phyloP scores from a whole-genome alignment of 2,888 invertebrate species.

The Quadriops clusia region DNA sequence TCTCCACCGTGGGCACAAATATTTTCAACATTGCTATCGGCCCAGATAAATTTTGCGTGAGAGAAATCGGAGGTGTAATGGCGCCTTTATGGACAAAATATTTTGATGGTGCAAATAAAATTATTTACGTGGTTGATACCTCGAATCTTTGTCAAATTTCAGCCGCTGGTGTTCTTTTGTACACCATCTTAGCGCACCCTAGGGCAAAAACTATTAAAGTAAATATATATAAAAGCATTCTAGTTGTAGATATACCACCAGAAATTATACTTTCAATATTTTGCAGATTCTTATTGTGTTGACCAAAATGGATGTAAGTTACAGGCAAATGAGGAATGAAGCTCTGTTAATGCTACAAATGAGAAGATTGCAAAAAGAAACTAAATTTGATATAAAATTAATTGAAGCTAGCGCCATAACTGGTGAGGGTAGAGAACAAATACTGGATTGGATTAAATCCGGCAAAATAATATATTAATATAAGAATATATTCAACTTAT shows the following conservation, averaged over 20 bases:
- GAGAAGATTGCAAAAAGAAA: constrained; percentile 54
- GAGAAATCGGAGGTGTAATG: constrained; percentile 74
- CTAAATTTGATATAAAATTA: constrained; percentile 53
- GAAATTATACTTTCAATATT: constrained; percentile 7
- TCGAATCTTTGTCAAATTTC: constrained; percentile 80
- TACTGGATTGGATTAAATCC: constrained; percentile 46
- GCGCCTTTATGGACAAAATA: constrained; percentile 73
- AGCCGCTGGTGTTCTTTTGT: constrained; percentile 68
- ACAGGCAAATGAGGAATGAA: constrained; percentile 78
- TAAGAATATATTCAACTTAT: too few relatives aligned
- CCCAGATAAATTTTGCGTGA: constrained; percentile 29
- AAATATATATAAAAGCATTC: constrained; percentile 10
- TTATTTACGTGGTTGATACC: constrained; percentile 72
- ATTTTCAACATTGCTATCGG: constrained; percentile 49
- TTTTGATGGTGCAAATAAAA: constrained; percentile 51
- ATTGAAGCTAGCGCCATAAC: constrained; percentile 65
- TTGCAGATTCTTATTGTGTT: constrained; percentile 56
- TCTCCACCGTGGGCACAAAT: constrained; percentile 70
- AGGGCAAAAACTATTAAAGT: constrained; percentile 54
- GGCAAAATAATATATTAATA: too few relatives aligned
- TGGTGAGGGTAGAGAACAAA: constrained; percentile 55
- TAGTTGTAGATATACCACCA: neutral
- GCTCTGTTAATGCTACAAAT: constrained; percentile 72
- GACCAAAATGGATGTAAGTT: constrained; percentile 76
- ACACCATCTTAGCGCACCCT: constrained; percentile 65